Base-by-base conservation (phyloP, 2,113 vertebrate genomes). In the Ammodytes dubius region DNA sequence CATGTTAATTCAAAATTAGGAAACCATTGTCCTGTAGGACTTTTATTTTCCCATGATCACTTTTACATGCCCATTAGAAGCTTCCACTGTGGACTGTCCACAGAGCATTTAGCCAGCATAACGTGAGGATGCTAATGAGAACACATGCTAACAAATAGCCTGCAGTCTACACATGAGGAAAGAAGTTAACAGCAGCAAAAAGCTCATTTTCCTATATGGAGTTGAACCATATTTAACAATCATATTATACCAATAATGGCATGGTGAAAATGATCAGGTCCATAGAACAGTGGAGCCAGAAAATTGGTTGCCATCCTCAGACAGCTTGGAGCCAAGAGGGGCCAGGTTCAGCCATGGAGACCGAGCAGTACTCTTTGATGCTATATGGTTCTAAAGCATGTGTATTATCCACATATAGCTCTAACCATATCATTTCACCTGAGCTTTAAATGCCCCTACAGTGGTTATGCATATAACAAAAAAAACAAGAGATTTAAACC, bases 311-410 rank as follows among this genome's bases (percentile, higher is more conserved):
- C 74, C 4, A 69, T 77, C 75, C 70, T 70, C 75, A 82, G 86
- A 78, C 63, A 70, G 61, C 43, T 46, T 81, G 86, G 86, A 88
- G 86, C 69, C 86, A 13, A 54, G 43, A 74, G 81, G 77, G 69
- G 63, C 67, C 78, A 74, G 70, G 63, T 77, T 73, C 79, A 70
- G 71, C 53, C 72, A 3, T 5, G 27, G 3, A 42, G 43, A 77
- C 46, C 57, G 42, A 58, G 46, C 64, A 74, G n/a, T 40, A 66
- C 50, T 70, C 49, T 70, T 50, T n/a, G 52, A 58, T 63, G 52
- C 14, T 70, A 39, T 70, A 39, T 77, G 1, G 12, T 52, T 42
- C 59, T 17, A 40, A 45, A 68, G 47, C 45, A 35, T 9, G 4
- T 2, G 7, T 19, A 7, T 63, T 3, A 53, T 57, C 56, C 45